Conservation (phyloP, 2,113 vertebrate genomes). For the Rhegmatorhina hoffmannsi region DNA sequence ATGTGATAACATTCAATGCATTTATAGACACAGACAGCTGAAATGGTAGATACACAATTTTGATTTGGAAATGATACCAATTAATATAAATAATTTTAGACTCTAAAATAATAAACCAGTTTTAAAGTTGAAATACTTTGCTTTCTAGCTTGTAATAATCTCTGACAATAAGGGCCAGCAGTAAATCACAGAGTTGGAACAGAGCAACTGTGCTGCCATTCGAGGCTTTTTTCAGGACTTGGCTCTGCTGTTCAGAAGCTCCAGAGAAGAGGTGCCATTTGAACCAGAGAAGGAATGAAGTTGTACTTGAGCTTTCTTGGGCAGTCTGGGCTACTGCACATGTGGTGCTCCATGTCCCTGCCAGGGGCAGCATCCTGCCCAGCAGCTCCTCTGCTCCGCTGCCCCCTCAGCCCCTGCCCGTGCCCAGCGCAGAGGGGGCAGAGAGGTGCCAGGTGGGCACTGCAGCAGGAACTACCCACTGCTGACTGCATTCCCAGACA, state of each 20-base stretch:
- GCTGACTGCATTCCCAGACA: conserved; percentile 23
- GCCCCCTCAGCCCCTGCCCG: no score
- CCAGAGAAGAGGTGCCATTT: not conserved
- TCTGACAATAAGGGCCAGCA: not conserved
- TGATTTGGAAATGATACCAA: not conserved
- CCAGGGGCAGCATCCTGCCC: not conserved
- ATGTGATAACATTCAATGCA: not conserved
- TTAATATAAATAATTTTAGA: not conserved
- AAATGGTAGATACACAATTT: not conserved
- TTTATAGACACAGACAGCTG: not conserved
- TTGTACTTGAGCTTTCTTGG: not conserved
- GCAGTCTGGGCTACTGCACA: not conserved
- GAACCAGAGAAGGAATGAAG: not conserved
- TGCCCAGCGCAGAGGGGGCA: not conserved
- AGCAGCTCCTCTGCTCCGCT: not conserved
- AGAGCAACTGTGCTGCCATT: not conserved
- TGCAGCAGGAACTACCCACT: conserved; percentile 20
- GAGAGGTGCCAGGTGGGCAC: not conserved
- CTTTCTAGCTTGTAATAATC: not conserved
- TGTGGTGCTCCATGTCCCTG: not conserved
- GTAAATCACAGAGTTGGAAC: not conserved
- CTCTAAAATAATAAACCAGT: not conserved
- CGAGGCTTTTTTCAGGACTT: not conserved
- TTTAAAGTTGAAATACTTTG: not conserved
- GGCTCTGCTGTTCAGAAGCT: not conserved